Conservation (phyloP, 1,140 invertebrate genomes). For the Panagrolaimus sp. region DNA sequence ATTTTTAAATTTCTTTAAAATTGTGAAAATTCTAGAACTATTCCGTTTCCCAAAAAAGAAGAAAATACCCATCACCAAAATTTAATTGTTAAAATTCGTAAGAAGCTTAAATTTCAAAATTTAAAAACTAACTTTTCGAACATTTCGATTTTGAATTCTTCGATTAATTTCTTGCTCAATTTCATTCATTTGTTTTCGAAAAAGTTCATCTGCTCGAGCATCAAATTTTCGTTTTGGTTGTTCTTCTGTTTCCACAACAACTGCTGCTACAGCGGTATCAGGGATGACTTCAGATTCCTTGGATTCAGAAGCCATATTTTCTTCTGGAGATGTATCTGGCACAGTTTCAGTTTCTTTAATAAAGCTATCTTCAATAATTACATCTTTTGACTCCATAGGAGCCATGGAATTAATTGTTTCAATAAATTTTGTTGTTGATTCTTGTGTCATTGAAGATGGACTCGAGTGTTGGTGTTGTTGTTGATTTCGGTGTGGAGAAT, state of each 20-base stretch:
- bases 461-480: no score
- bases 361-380: no score
- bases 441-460: no score
- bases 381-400: no score
- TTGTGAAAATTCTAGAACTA: neutral
- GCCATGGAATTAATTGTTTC: no score
- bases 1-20: constrained; percentile 1
- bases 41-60: neutral
- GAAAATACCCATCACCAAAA: neutral
- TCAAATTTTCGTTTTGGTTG: constrained; percentile 24
- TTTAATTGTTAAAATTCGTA: neutral
- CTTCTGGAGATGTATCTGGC: neutral
- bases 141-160: constrained; percentile 56
- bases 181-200: constrained; percentile 55
- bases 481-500: no score
- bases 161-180: constrained; percentile 56
- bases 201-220: constrained; percentile 45
- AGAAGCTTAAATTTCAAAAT: neutral
- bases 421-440: no score
- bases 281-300: neutral
- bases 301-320: neutral
- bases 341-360: no score
- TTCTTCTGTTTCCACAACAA: neutral
- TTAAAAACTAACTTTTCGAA: constrained; percentile 49
- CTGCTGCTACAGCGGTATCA: neutral